These are phyloP conservation scores for Mimumesa dahlbomi DNA, from an alignment of 2,888 invertebrate genomes.

Conservation along the genomic window DNA sequence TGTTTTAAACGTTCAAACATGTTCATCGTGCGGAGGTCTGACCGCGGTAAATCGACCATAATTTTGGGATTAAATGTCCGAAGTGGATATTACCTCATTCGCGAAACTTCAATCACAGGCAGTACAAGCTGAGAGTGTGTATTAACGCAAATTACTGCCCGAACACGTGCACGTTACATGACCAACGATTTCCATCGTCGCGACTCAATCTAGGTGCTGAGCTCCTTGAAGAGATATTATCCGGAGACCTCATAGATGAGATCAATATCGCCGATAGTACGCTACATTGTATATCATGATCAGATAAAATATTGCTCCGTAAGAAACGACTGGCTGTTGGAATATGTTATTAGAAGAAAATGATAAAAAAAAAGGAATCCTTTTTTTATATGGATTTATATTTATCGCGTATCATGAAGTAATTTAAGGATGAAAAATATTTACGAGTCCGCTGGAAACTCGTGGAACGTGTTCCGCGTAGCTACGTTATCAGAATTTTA, in stretches of 20 bases:
- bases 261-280: neutral
- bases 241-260: neutral
- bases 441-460: too few species aligned
- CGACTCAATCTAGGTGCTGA: slow-evolving; percentile 2
- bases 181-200: slow-evolving; percentile 5
- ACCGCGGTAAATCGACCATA: slow-evolving; percentile 13
- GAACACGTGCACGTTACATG: slow-evolving; percentile 14
- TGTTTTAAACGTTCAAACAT: too few species aligned
- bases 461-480: too few species aligned
- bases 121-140: slow-evolving; percentile 19
- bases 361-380: too few species aligned
- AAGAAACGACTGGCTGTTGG: too few species aligned
- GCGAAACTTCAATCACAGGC: slow-evolving; percentile 30
- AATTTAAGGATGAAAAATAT: too few species aligned
- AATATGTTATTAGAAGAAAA: too few species aligned
- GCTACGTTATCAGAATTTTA: too few species aligned
- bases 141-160: slow-evolving; percentile 34
- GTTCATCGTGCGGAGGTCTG: slow-evolving; percentile 15
- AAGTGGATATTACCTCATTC: slow-evolving; percentile 6
- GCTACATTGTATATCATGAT: neutral
- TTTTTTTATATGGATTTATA: neutral
- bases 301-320: neutral
- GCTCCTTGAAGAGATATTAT: slow-evolving; percentile 29
- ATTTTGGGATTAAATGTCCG: slow-evolving; percentile 22
- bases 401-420: too few species aligned